Evolutionary conservation across 1,140 invertebrate species (phyloP), one percentile per base, ranked within the genome.

Genomic region (Microplitis mediator): DNA sequence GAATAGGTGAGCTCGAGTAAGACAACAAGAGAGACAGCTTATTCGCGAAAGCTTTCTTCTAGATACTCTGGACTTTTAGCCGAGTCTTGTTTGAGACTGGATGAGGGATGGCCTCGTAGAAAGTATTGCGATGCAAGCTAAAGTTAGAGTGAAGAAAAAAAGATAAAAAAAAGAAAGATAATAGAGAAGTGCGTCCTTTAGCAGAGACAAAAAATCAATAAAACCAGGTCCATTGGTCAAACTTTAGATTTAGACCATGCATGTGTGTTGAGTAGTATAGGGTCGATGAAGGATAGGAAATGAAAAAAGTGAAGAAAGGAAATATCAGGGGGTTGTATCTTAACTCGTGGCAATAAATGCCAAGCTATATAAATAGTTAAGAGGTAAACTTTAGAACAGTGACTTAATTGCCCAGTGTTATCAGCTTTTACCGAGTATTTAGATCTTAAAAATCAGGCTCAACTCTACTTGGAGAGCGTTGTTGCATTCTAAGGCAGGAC

Each of bases 201-300:
- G 3, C 13, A n/a, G 14, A 5, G 14, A 50, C 13, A 13, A 74
- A 71, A 71, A 77, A 73, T 71, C 76, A 77, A 77, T 77, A 77
- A 75, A 74, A 75, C 63, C 56, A 63, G 58, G 62, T 77, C 67
- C 74, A 77, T 75, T 75, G 74, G 76, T 75, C 71, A 75, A 74
- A 58, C 71, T 14, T 64, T 64, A 65, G 52, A 14, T 16, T 54
- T n/a, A 16, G 14, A 45, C 16, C 23, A 5, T 14, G n/a, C n/a
- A 54, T 50, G 13, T 54, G 52, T 14, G 16, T 16, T 5, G 4
- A 54, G 52, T 54, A 54, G 9, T 13, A 13, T 14, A 54, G 52
- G 39, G 39, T 54, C 45, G 2, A 54, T 2, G 16, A 11, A 16
- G n/a, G 52, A 54, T 5, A 2, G 16, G 16, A 50, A 50, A 50